Evolutionary conservation across 1,140 invertebrate species (phyloP), one percentile per base, ranked within the genome.

Genomic region (Pseudomyrmex gracilis): DNA sequence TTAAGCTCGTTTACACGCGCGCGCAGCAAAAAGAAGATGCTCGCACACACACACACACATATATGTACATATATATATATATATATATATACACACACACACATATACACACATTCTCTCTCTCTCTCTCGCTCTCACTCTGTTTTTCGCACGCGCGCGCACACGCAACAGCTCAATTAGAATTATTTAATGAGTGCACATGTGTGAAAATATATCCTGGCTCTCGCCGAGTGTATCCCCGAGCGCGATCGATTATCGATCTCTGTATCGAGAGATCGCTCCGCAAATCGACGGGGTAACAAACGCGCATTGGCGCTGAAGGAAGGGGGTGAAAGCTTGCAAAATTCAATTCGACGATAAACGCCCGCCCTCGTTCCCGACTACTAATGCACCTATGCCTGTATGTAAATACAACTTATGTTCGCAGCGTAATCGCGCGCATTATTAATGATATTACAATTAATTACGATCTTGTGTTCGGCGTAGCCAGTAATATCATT

Each of bases 381-480:
- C 66, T 49, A 34, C 64, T 80, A 80, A 80, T 60, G 66, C 76
- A 80, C 53, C 53, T 70, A 49, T 20, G 43, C 20, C 45, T 43
- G 76, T 80, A 0, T 34, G 76, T 80, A 80, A 80, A 80, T 80
- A 70, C 76, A 80, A 80, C 76, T 80, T 80, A 80, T 80, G 76
- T 80, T 70, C 20, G 66, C 55, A 70, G 49, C 66, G 67, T 53
- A 70, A 80, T 80, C 76, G 76, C 55, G 53, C 76, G 76, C 43
- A 80, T 80, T 80, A 80, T 80, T 80, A 55, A 80, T 70, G 76
- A 80, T 70, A 80, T 80, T 80, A 80, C 76, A 80, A 80, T 80
- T 80, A 80, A 80, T 80, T 80, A 80, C 76, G 66, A 70, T 80
- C 66, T 80, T 80, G 76, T 71, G 76, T 17, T 66, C 43, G 43